Conservation (phyloP, 2,888 invertebrate species). For the Rhabditoides inermis region DNA sequence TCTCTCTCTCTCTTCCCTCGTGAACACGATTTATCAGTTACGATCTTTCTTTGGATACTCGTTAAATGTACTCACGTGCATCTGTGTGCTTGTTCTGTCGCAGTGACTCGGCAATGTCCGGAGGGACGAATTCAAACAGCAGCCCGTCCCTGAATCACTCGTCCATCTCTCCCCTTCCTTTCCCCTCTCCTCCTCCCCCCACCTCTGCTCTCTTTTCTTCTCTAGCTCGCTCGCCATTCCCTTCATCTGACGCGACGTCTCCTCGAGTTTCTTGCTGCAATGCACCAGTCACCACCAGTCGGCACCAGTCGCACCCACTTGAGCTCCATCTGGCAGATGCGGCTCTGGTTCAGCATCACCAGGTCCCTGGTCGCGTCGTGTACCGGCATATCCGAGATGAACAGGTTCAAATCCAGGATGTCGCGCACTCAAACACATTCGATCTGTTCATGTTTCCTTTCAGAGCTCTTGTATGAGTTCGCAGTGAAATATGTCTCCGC, state of each 20-base stretch:
- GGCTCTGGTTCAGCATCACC: constrained; percentile 45
- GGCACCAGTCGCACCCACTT: constrained; percentile 21
- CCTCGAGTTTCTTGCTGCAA: constrained; percentile 44
- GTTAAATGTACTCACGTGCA: constrained; percentile 36
- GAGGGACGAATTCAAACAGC: constrained; percentile 39
- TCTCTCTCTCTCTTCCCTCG: background rate
- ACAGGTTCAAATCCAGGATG: constrained; percentile 41
- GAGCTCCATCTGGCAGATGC: constrained; percentile 47
- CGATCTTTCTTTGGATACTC: too few relatives aligned
- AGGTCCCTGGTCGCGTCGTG: constrained; percentile 49
- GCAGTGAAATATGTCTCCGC: too few relatives aligned
- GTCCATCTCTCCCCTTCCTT: background rate
- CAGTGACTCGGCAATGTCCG: constrained; percentile 35
- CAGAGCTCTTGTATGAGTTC: too few relatives aligned
- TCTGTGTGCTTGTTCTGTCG: constrained; percentile 28
- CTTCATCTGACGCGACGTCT: constrained; percentile 36
- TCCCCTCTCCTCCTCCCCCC: background rate
- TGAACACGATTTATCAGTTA: background rate
- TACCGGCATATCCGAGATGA: constrained; percentile 47
- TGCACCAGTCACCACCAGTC: background rate
- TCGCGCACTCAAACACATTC: constrained; percentile 35
- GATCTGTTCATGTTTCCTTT: too few relatives aligned
- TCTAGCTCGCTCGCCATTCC: constrained; percentile 36
- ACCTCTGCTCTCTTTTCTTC: constrained; percentile 21
- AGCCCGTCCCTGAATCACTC: constrained; percentile 24